Base-by-base conservation (phyloP, 2,113 vertebrate species). In the Hemichromis elongatus region DNA sequence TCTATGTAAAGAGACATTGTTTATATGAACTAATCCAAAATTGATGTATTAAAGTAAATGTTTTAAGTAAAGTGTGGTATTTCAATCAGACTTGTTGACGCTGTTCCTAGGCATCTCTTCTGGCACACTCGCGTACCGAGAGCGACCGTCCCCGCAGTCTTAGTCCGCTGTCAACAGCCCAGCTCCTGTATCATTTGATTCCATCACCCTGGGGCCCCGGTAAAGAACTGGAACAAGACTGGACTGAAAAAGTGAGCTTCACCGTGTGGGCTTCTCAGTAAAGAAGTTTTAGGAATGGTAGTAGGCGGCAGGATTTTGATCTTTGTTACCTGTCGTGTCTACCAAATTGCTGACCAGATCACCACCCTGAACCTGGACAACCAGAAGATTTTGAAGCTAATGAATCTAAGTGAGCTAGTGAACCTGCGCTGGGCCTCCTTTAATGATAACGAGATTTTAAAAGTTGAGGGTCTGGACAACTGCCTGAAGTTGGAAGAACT, bases 391-490 rank as follows among this genome's bases (percentile, higher is more conserved):
- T 95, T 92, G 78, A 96, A 93, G 92, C 95, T 98, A 82, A 91
- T 88, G 59, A 96, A 95, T 91, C 93, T 97, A 82, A 96, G 96
- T 81, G 96, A 96, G 80, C 42, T 97, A 80, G 93, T 97, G 83
- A 97, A 97, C 92, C 94, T 98, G 84, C 96, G 96, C 77, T 98
- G 96, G 97, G 96, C 96, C 13, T 98, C 97, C 6, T 97, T 98
- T 85, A 97, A 96, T 90, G 93, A 97, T 88, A 98, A 97, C 75
- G 93, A 96, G 73, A 95, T 98, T 86, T 95, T 93, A 37, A 95
- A 94, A 92, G 94, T 97, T 45, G 96, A 97, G 85, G 97, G 96
- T 21, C 90, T 97, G n/a, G 95, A 97, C 10, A 92, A 89, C 84
- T 98, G 97, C 89, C 66, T 86, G 40, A 95, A 96, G 30, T 92